phyloP scores from a whole-genome alignment of 2,113 vertebrate genomes.

The Halcyon senegalensis region DNA sequence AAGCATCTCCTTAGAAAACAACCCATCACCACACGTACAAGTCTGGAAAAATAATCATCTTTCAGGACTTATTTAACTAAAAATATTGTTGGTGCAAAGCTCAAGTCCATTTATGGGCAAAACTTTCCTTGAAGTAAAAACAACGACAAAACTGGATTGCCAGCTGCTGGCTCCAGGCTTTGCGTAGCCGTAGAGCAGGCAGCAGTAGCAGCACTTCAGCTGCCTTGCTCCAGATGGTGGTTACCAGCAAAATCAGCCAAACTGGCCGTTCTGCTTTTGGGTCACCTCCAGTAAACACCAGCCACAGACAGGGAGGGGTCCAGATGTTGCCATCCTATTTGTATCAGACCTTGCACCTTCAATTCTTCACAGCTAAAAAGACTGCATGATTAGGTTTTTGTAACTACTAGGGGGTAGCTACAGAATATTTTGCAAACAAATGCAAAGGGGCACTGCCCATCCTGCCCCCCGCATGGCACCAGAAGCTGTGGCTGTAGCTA shows the following conservation, averaged over 20 bases:
- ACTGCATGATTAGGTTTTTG: neutral
- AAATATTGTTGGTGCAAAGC: conserved; percentile 16
- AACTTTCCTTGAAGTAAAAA: neutral
- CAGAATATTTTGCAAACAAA: neutral
- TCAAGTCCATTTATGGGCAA: conserved; percentile 37
- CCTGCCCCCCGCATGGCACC: rapidly evolving
- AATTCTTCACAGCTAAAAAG: neutral
- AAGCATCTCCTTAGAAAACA: neutral
- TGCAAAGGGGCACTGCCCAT: rapidly evolving
- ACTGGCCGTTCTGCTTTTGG: neutral
- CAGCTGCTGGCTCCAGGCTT: conserved; percentile 20
- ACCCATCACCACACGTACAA: neutral
- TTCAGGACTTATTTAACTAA: conserved; percentile 32
- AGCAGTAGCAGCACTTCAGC: neutral
- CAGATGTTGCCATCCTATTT: neutral
- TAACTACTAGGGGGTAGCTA: rapidly evolving
- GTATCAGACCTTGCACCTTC: neutral
- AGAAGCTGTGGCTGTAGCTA: neutral
- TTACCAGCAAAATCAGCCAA: neutral
- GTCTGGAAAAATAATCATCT: neutral
- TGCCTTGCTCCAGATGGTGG: neutral
- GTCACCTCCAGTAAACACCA: neutral
- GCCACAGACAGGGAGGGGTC: neutral
- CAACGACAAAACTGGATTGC: neutral
- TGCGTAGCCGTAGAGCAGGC: neutral